Percentiles rank a stretch among this genome's conserved stretches.
Evolutionary conservation across 2,888 invertebrate species (phyloP).

Genomic region (Steinernema carpocapsae): DNA sequence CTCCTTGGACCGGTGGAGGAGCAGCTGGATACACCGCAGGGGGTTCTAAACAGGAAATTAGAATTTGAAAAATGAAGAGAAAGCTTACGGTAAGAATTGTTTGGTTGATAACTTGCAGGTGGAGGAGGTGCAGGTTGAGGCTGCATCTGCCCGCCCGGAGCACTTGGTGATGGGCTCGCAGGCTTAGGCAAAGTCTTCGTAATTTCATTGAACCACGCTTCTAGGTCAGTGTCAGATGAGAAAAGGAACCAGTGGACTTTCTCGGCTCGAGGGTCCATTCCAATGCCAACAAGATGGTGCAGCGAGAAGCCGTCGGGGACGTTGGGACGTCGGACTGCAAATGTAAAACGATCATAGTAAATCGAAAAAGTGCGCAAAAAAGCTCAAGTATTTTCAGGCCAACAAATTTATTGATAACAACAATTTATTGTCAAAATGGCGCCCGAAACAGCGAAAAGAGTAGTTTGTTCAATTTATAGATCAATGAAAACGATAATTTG

Average conservation of each 20-base stretch:
- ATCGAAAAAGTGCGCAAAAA: neutral
- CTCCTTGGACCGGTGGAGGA: slow-evolving; percentile 51
- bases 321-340: slow-evolving; percentile 21
- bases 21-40: slow-evolving; percentile 62
- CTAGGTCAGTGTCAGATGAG: slow-evolving; percentile 36
- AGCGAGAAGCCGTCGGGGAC: slow-evolving; percentile 33
- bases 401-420: too few relatives aligned
- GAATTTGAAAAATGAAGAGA: neutral
- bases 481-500: too few relatives aligned
- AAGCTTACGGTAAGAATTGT: neutral
- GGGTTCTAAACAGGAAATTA: slow-evolving; percentile 48
- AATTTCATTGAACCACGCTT: slow-evolving; percentile 56
- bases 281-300: slow-evolving; percentile 37
- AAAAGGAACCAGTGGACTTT: slow-evolving; percentile 41
- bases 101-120: neutral
- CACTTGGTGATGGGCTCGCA: slow-evolving; percentile 28
- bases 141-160: slow-evolving; percentile 39
- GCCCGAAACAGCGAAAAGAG: too few relatives aligned
- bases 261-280: slow-evolving; percentile 23
- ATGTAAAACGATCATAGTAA: neutral
- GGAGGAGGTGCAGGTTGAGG: neutral
- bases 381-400: neutral
- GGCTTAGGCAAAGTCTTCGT: slow-evolving; percentile 56
- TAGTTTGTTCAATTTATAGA: too few relatives aligned
- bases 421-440: too few relatives aligned